A percentile compares a stretch with the other conserved stretches of the same genome.
These are phyloP conservation scores for Penelope pileata DNA, from an alignment of 2,113 vertebrate species.

Conservation along the genomic window DNA sequence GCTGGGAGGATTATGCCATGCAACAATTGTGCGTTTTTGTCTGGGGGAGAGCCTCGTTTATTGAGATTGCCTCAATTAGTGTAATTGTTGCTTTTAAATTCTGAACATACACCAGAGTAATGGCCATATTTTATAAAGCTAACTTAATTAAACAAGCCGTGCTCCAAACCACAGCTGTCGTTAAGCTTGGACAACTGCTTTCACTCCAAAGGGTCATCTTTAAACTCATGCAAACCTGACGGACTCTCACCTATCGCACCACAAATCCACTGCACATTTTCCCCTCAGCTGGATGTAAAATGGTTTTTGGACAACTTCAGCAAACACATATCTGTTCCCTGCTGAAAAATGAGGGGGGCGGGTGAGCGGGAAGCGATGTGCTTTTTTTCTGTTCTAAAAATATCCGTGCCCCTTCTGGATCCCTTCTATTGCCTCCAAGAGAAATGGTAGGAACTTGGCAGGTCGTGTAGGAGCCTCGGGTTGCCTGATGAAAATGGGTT, in stretches of 20 bases:
- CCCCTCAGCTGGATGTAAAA: background rate
- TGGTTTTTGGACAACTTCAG: background rate
- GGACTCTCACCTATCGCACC: background rate
- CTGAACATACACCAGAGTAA: background rate
- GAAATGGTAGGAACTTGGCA: background rate
- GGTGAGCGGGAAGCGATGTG: background rate
- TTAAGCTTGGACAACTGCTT: background rate
- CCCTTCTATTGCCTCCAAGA: background rate
- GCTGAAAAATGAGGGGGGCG: background rate
- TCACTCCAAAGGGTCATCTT: background rate
- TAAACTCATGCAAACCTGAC: background rate
- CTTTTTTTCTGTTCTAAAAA: background rate
- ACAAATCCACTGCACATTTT: background rate
- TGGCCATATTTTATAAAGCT: background rate
- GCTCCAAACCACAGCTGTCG: background rate
- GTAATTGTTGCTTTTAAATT: conserved; percentile 4
- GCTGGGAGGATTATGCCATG: background rate
- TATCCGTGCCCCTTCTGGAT: background rate
- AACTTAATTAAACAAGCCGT: conserved; percentile 2
- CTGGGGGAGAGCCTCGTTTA: background rate
- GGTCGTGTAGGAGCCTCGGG: background rate
- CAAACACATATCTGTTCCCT: background rate
- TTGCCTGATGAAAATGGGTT: background rate
- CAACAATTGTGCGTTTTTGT: rapidly evolving
- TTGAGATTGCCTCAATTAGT: background rate